These are phyloP conservation scores for Mesorhabditis belari DNA, from an alignment of 2,888 invertebrate species.

Conservation along the genomic window DNA sequence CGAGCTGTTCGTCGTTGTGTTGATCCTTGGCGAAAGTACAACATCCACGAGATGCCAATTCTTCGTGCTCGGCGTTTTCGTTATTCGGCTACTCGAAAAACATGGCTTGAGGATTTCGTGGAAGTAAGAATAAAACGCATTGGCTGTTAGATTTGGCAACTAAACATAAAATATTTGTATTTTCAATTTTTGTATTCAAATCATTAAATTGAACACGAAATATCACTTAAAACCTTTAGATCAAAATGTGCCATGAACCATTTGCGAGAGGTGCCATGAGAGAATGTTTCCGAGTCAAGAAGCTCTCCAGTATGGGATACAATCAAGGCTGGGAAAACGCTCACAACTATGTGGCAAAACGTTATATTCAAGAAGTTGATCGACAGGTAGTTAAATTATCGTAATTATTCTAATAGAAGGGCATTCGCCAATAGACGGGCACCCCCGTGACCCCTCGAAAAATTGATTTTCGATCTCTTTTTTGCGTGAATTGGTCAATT, in stretches of 20 bases:
- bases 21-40: constrained; percentile 59
- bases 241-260: constrained; percentile 51
- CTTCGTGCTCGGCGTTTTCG: constrained; percentile 58
- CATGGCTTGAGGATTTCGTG: constrained; percentile 59
- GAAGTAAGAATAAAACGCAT: constrained; percentile 58
- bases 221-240: too few species aligned
- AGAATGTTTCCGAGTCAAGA: constrained; percentile 60
- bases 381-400: too few species aligned
- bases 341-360: constrained; percentile 61
- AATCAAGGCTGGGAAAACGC: constrained; percentile 58
- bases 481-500: neutral
- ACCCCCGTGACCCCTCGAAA: too few species aligned
- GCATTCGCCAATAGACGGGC: too few species aligned
- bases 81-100: constrained; percentile 58
- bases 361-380: constrained; percentile 52
- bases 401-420: too few species aligned
- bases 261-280: constrained; percentile 62
- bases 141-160: constrained; percentile 47
- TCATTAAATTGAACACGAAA: too few species aligned
- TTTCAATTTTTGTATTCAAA: neutral
- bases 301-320: constrained; percentile 54
- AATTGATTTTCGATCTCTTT: too few species aligned
- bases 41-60: constrained; percentile 56
- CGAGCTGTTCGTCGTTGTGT: constrained; percentile 31
- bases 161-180: neutral